These are phyloP conservation scores for Porites lobata DNA, from an alignment of 92 coral and sea anemone genomes.

Conservation along the genomic window DNA sequence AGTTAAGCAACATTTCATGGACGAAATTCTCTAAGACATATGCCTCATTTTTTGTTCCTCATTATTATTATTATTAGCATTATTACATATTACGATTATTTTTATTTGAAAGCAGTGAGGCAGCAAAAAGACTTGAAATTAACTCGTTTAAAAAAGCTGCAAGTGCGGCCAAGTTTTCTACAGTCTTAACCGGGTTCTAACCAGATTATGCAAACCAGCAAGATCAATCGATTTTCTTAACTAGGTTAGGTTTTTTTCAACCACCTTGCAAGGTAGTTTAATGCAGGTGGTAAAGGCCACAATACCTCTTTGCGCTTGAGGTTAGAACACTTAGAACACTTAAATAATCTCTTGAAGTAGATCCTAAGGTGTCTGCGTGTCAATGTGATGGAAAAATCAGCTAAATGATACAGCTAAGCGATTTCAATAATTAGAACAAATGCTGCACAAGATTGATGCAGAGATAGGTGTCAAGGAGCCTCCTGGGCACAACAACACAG, in stretches of 20 bases:
- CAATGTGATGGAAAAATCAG: slow-evolving; percentile 48
- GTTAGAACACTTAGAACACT: slow-evolving; percentile 33
- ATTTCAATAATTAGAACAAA: slow-evolving; percentile 50
- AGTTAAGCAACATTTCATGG: no score
- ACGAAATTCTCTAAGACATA: no score
- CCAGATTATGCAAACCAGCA: no score
- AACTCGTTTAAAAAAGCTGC: no score
- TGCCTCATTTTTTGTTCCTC: no score
- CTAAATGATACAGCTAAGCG: slow-evolving; percentile 62
- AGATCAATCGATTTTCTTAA: slow-evolving; percentile 5
- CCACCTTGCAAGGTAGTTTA: background rate
- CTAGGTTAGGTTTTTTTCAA: slow-evolving; percentile 14
- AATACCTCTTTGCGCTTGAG: slow-evolving; percentile 65
- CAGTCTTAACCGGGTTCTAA: no score
- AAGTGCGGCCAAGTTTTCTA: no score
- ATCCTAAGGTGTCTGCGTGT: slow-evolving; percentile 40
- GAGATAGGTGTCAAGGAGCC: slow-evolving; percentile 41
- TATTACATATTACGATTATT: no score
- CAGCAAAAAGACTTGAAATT: no score
- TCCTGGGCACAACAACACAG: slow-evolving; percentile 1
- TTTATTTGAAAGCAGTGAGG: no score
- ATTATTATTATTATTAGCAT: background rate
- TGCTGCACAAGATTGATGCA: slow-evolving; percentile 58
- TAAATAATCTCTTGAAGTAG: slow-evolving; percentile 30
- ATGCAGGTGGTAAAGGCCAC: slow-evolving; percentile 47